Base-by-base conservation (phyloP, 1,140 invertebrate genomes). In the Dinoponera quadriceps region DNA sequence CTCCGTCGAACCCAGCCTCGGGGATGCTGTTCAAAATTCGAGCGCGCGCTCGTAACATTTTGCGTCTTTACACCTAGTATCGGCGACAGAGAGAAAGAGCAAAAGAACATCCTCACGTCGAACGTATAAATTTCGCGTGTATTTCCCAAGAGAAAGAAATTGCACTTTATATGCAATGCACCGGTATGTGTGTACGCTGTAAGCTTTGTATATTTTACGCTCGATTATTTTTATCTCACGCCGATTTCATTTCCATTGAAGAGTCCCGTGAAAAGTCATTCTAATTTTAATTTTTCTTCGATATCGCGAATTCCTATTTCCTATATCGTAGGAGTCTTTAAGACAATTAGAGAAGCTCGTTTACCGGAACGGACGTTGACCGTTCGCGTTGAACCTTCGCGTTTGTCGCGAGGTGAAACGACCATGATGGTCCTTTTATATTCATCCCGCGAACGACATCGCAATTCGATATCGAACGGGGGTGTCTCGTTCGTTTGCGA, bases 351-450 rank as follows among this genome's bases (percentile, higher is more conserved):
- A 18, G 33, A 18, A 55, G n/a, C 57, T 75, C 74, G 27, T 80
- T 69, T 65, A 69, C 16, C 65, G 51, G 75, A 16, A n/a, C n/a
- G n/a, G n/a, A n/a, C n/a, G n/a, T n/a, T n/a, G n/a, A n/a, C n/a
- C n/a, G n/a, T n/a, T n/a, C n/a, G n/a, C 65, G 4, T 80, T 80
- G 49, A 80, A 63, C 65, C 29, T 22, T 57, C 9, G 18, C 49
- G 22, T 78, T 77, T 54, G 18, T n/a, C 27, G 33, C 49, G 13
- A 22, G 73, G 65, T 22, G 49, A 16, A 38, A 78, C 25, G 22
- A 44, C 49, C 73, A 57, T 57, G 44, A 57, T 57, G 44, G 63
- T 68, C 44, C 38, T 57, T 69, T 69, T 7, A 20, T 27, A 25
- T 27, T 44, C 54, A 55, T 25, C 18, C 27, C 57, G 44, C 16